These are phyloP conservation scores for Zele albiditarsus DNA, from an alignment of 2,888 invertebrate genomes.

Conservation along the genomic window DNA sequence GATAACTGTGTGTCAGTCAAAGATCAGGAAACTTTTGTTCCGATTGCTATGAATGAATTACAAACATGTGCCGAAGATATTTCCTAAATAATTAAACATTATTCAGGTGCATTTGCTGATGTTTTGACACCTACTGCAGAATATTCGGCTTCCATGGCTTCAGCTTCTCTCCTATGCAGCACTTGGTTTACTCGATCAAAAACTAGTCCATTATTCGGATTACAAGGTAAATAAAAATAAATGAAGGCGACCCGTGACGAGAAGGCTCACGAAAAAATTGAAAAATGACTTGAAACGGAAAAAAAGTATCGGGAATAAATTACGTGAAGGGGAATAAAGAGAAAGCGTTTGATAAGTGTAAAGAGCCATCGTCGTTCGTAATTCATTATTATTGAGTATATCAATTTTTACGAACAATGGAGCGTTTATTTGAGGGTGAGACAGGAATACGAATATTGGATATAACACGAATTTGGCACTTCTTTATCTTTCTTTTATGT, in stretches of 20 bases:
- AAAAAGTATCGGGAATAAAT: neutral
- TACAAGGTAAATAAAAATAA: conserved; percentile 77
- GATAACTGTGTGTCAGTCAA: too few relatives aligned
- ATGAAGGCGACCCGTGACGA: neutral
- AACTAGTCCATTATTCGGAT: conserved; percentile 76
- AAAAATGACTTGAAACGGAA: neutral
- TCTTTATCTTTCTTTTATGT: neutral
- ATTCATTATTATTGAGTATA: conserved; percentile 46
- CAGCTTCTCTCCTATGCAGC: conserved; percentile 68
- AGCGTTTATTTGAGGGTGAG: conserved; percentile 45
- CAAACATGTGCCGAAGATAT: too few relatives aligned
- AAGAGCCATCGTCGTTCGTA: conserved; percentile 16
- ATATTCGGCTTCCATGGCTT: conserved; percentile 67
- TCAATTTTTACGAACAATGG: conserved; percentile 55
- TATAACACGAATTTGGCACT: conserved; percentile 53
- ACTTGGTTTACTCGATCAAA: conserved; percentile 70
- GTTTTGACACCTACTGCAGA: conserved; percentile 59
- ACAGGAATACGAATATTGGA: conserved; percentile 63
- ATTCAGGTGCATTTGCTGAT: conserved; percentile 46
- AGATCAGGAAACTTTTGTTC: too few relatives aligned
- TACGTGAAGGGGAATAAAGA: neutral
- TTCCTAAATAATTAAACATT: neutral
- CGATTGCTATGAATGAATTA: too few relatives aligned
- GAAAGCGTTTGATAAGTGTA: neutral
- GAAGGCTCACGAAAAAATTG: neutral